Percentiles rank a stretch among this genome's conserved stretches.
phyloP scores from a whole-genome alignment of 1,140 invertebrate species.

The Drosophila elegans region DNA sequence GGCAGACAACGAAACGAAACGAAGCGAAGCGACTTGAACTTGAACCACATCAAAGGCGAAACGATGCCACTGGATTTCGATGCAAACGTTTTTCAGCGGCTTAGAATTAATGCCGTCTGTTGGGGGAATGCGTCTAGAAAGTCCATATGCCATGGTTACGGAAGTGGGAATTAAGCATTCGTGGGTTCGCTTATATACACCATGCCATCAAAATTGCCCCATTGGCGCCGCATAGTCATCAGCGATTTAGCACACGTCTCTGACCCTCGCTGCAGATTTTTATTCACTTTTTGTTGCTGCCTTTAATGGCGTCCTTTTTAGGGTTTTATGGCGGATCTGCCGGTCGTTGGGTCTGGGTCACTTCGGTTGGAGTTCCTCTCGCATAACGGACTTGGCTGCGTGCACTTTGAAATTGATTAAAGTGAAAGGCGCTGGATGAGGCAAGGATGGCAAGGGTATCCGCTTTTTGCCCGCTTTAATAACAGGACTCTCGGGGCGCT shows the following conservation, averaged over 20 bases:
- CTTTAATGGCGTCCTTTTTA: conserved; percentile 74
- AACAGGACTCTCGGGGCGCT: conserved; percentile 65
- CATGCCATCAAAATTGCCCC: conserved; percentile 46
- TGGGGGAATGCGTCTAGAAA: not conserved
- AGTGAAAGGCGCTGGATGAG: conserved; percentile 61
- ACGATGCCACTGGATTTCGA: conserved; percentile 65
- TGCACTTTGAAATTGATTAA: conserved; percentile 69
- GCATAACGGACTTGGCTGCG: conserved; percentile 53
- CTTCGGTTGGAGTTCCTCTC: conserved; percentile 39
- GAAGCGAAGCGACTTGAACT: conserved; percentile 18
- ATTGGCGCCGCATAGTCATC: conserved; percentile 75
- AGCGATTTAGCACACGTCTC: conserved; percentile 69
- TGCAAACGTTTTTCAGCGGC: conserved; percentile 42
- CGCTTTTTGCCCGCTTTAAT: conserved; percentile 45
- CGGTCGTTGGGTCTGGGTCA: conserved; percentile 1
- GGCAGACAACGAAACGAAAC: conserved; percentile 53
- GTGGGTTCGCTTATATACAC: conserved; percentile 8
- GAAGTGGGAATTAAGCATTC: conserved; percentile 60
- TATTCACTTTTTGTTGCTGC: conserved; percentile 19
- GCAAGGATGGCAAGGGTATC: conserved; percentile 30
- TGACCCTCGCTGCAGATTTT: conserved; percentile 45
- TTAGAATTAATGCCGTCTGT: conserved; percentile 46
- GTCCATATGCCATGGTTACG: conserved; percentile 55
- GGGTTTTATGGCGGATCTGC: conserved; percentile 47
- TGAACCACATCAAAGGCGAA: conserved; percentile 44